These are phyloP conservation scores for Aspidiotus destructor DNA, from an alignment of 2,888 invertebrate genomes.

Conservation along the genomic window DNA sequence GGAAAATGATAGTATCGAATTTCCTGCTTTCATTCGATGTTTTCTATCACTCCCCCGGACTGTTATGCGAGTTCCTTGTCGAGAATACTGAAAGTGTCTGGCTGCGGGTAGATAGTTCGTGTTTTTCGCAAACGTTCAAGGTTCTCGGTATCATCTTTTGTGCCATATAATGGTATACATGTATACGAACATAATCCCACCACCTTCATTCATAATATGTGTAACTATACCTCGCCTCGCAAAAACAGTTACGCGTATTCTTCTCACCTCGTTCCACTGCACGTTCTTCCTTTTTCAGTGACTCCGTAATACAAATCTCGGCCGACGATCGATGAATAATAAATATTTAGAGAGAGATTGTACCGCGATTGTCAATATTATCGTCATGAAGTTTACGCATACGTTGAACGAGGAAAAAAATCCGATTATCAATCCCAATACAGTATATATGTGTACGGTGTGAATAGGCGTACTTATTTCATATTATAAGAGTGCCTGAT, in stretches of 20 bases:
- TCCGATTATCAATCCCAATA: not conserved
- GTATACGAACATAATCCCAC: not conserved
- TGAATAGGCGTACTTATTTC: not conserved
- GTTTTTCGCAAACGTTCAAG: not conserved
- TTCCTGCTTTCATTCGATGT: too few relatives aligned
- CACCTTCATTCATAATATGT: not conserved
- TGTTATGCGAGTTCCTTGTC: too few relatives aligned
- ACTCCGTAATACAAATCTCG: not conserved
- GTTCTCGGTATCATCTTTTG: slow-evolving; percentile 1
- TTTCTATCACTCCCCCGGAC: too few relatives aligned
- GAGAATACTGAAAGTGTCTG: too few relatives aligned
- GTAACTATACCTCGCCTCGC: too few relatives aligned
- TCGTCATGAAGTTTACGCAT: too few relatives aligned
- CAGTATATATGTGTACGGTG: not conserved
- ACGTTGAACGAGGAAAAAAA: too few relatives aligned
- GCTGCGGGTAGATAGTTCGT: not conserved
- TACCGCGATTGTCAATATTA: too few relatives aligned
- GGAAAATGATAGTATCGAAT: too few relatives aligned
- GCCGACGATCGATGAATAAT: too few relatives aligned
- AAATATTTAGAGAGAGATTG: too few relatives aligned
- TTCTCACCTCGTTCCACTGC: slow-evolving; percentile 6
- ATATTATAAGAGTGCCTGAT: not conserved
- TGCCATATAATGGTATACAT: not conserved
- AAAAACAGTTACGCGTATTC: not conserved
- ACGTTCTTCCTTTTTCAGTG: not conserved